A percentile compares a stretch with the other conserved stretches of the same genome.
phyloP scores from a whole-genome alignment of 2,113 vertebrate species.

The Bolborhynchus lineola region DNA sequence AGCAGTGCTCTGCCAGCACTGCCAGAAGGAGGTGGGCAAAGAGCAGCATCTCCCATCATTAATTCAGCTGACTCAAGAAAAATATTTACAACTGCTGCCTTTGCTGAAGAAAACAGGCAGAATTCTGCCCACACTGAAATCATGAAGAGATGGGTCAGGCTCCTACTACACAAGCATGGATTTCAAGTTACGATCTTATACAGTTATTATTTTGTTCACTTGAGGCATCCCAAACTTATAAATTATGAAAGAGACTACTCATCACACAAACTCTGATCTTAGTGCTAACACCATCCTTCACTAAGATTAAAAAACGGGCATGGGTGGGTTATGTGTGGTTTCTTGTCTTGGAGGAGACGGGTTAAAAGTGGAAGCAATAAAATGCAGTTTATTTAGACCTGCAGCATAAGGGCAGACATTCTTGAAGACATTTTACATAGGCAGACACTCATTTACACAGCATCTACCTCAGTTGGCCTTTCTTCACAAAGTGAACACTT shows the following conservation, averaged over 20 bases:
- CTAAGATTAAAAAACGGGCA: background rate
- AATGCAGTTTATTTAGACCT: background rate
- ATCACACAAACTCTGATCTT: background rate
- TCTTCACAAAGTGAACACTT: background rate
- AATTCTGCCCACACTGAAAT: background rate
- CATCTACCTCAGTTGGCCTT: background rate
- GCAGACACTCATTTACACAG: background rate
- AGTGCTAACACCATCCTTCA: background rate
- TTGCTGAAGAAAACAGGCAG: background rate
- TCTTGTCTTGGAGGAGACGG: background rate
- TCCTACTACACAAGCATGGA: background rate
- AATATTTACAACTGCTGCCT: background rate
- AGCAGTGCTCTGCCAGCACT: background rate
- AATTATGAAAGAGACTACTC: background rate
- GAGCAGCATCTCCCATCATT: background rate
- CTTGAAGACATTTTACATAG: background rate
- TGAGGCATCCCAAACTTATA: background rate
- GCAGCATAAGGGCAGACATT: background rate
- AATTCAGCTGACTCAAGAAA: background rate
- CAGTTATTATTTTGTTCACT: background rate
- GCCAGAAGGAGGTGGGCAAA: background rate
- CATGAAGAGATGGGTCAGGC: background rate
- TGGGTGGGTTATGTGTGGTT: accelerated
- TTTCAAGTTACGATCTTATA: background rate
- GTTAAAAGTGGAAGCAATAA: background rate